Percentiles rank a stretch among this genome's conserved stretches.
phyloP scores from a whole-genome alignment of 2,113 vertebrate species.

The Pelecanoides urinatrix region DNA sequence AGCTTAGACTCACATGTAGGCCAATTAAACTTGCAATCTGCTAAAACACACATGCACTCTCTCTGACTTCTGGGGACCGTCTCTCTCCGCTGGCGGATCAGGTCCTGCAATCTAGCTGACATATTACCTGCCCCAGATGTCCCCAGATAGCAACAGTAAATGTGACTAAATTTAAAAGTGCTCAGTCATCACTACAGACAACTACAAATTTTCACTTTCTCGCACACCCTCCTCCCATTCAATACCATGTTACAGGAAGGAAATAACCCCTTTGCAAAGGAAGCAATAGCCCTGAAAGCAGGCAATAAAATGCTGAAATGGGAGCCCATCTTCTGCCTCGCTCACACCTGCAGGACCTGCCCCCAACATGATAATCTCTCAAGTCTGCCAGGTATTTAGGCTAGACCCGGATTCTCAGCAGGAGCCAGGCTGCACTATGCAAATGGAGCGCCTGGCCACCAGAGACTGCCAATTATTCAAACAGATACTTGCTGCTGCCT shows the following conservation, averaged over 20 bases:
- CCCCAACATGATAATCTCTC: accelerated
- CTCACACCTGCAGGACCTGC: neutral
- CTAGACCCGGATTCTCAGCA: neutral
- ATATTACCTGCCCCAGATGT: neutral
- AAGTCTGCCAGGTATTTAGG: neutral
- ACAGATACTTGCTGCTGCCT: neutral
- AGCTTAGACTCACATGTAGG: neutral
- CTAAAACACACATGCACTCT: neutral
- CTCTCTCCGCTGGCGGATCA: neutral
- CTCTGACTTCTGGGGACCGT: neutral
- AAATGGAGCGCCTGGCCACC: neutral
- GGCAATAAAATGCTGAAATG: neutral
- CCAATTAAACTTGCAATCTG: neutral
- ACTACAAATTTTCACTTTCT: neutral
- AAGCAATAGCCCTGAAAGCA: neutral
- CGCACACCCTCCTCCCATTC: neutral
- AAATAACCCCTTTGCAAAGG: neutral
- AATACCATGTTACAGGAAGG: neutral
- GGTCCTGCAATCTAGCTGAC: neutral
- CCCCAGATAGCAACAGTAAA: neutral
- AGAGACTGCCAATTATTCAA: neutral
- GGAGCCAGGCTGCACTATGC: neutral
- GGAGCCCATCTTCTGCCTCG: neutral
- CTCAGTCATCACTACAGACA: neutral
- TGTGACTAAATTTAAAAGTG: neutral